Percentiles rank a stretch among this genome's conserved stretches.
These are phyloP conservation scores for Melanotaenia trifasciata DNA, from an alignment of 2,797 vertebrate species.

Conservation along the genomic window DNA sequence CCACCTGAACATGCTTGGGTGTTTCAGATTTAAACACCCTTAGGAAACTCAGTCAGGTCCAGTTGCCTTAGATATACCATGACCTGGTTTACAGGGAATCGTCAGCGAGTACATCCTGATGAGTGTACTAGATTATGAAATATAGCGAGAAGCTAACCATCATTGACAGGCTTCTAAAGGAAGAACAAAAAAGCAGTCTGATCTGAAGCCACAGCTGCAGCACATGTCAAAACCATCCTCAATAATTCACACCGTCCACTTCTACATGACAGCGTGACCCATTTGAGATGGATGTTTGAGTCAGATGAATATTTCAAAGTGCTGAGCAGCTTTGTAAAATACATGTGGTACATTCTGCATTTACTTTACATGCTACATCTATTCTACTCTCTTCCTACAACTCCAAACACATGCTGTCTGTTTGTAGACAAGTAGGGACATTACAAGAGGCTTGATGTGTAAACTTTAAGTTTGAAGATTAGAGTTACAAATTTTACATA, in stretches of 20 bases:
- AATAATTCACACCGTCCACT: slow-evolving; percentile 52
- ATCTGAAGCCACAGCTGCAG: slow-evolving; percentile 29
- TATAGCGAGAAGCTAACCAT: not conserved
- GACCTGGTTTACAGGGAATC: not conserved
- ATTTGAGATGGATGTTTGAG: slow-evolving; percentile 30
- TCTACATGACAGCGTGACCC: slow-evolving; percentile 34
- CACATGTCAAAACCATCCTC: slow-evolving; percentile 35
- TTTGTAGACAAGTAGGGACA: not conserved
- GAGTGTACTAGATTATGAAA: not conserved
- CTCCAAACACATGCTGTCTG: not conserved
- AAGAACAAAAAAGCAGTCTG: not conserved
- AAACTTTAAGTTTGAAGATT: not conserved
- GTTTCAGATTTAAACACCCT: not conserved
- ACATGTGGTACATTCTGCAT: slow-evolving; percentile 1
- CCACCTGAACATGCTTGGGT: not conserved
- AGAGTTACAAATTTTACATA: not conserved
- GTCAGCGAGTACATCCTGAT: not conserved
- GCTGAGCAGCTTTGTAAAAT: slow-evolving; percentile 28
- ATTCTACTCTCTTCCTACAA: slow-evolving; percentile 1
- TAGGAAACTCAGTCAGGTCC: not conserved
- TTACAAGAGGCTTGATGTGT: not conserved
- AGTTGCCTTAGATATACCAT: not conserved
- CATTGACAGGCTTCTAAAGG: not conserved
- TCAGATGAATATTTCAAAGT: slow-evolving; percentile 45
- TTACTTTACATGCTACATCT: not conserved